Conservation (phyloP, 2,888 invertebrate species). For the Pelosia muscerda region DNA sequence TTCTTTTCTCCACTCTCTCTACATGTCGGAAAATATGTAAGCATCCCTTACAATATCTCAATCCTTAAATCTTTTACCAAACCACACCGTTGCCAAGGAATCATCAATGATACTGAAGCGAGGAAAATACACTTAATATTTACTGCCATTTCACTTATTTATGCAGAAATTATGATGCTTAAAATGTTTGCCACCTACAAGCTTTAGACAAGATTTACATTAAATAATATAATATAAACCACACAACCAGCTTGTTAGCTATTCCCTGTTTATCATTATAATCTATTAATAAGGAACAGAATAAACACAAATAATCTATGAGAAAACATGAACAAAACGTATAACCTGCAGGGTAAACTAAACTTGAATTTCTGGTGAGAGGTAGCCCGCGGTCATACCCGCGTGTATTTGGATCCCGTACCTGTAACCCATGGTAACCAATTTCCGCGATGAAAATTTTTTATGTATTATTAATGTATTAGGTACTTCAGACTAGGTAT, state of each 20-base stretch:
- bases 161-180: constrained; percentile 9
- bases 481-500: too few species aligned
- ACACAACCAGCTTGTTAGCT: not conserved
- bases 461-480: too few species aligned
- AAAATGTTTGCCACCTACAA: constrained; percentile 11
- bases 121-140: constrained; percentile 5
- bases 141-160: constrained; percentile 11
- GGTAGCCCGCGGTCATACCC: too few species aligned
- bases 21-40: too few species aligned
- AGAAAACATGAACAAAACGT: not conserved
- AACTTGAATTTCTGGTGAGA: too few species aligned
- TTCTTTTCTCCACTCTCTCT: too few species aligned
- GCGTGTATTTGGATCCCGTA: too few species aligned
- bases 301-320: not conserved
- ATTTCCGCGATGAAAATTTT: too few species aligned
- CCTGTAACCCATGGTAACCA: too few species aligned
- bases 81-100: not conserved
- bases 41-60: too few species aligned
- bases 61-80: not conserved
- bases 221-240: not conserved
- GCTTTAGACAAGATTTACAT: not conserved
- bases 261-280: not conserved
- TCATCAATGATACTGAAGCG: not conserved
- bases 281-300: not conserved
- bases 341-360: not conserved